Base-by-base conservation (phyloP, 1,140 invertebrate genomes). In the Antheraea mylitta region DNA sequence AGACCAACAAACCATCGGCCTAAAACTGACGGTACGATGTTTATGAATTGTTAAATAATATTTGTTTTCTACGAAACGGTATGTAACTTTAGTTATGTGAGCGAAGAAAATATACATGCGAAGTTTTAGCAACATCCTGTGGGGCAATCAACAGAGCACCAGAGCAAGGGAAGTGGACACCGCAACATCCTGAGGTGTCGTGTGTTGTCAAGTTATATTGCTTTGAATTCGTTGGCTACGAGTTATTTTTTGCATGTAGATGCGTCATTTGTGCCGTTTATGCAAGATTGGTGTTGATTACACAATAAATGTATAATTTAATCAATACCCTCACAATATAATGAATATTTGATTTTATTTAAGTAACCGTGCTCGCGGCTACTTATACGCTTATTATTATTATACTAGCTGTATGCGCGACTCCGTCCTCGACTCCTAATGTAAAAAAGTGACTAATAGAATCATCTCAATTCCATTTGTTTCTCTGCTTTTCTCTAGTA, bases 101-200 rank as follows among this genome's bases (percentile, higher is more conserved):
- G 16, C 53, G 70, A 77, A 59, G 67, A 77, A 75, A 83, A 82
- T 77, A 81, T 73, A 78, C 73, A 79, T 61, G 67, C 72, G 72
- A 71, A 86, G 85, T 89, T 89, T 89, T 83, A 82, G 85, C 82
- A 90, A 90, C 86, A 89, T 90, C 86, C 88, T 86, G 83, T 81
- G 71, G 58, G 77, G 62, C 59, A 73, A 80, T 78, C 81, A 84
- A 87, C 85, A 87, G 53, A 53, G 45, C 45, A 53, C 45, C 67
- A 71, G 38, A 42, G 60, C 70, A 36, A 36, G 80, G 87, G 87
- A 90, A 86, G 83, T 89, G 78, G 81, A 83, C 86, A 86, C 85
- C 85, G 85, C 85, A 89, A 90, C 88, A 90, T 90, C 88, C 88
- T 84, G 58, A 61, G 30, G 48, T 58, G 58, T 61, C 60, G 61